A percentile compares a stretch with the other conserved stretches of the same genome.
Conservation (phyloP, 2,113 vertebrate genomes). For the Prunella fulvescens region DNA sequence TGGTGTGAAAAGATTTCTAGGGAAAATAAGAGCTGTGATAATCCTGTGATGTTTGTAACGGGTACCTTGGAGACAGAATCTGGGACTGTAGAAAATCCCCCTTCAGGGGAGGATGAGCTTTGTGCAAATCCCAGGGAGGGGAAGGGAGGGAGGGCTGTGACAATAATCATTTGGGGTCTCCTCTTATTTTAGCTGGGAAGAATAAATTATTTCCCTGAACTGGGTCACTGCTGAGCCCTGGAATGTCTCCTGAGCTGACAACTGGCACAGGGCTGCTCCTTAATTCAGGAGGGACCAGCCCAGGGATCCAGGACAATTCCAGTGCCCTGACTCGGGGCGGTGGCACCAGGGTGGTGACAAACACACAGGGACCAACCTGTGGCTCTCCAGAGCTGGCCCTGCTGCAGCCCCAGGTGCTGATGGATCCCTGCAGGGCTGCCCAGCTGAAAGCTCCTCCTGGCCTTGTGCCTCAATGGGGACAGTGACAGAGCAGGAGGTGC, state of each 20-base stretch:
- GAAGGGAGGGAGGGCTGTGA: neutral
- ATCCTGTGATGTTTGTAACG: neutral
- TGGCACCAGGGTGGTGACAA: rapidly evolving
- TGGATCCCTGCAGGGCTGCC: neutral
- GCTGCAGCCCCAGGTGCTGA: neutral
- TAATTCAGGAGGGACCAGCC: neutral
- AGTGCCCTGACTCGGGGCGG: rapidly evolving
- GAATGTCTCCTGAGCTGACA: neutral
- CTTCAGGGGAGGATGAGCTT: neutral
- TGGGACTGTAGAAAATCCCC: neutral
- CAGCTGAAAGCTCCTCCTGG: neutral
- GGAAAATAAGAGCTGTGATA: neutral
- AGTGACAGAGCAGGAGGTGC: neutral
- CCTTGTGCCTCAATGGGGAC: neutral
- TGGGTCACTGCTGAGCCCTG: neutral
- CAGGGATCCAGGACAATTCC: neutral
- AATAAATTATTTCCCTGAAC: neutral
- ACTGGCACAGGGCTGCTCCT: neutral
- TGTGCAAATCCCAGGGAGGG: neutral
- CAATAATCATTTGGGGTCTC: neutral
- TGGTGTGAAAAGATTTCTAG: neutral
- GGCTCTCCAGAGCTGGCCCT: neutral
- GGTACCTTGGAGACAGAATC: neutral
- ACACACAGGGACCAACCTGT: neutral
- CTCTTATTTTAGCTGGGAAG: neutral